These are phyloP conservation scores for Epinephelus coioides DNA, from an alignment of 2,797 vertebrate species.

Conservation along the genomic window DNA sequence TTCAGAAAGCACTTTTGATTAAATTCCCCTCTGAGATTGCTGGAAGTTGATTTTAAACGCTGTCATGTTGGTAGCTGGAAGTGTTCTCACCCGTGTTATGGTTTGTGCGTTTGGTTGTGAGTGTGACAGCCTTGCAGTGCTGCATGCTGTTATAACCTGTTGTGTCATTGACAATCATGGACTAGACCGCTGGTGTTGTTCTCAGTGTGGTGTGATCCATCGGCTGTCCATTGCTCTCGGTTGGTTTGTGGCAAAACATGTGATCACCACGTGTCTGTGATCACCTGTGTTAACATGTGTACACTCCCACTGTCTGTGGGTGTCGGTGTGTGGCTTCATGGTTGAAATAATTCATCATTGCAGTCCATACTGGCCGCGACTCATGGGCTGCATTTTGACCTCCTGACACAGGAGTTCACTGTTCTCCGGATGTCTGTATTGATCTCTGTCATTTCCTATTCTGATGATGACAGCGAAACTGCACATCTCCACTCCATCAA, in stretches of 20 bases:
- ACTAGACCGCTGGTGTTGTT: slow-evolving; percentile 26
- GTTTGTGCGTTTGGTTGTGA: slow-evolving; percentile 39
- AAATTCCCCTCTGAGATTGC: not conserved
- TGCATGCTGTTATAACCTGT: slow-evolving; percentile 52
- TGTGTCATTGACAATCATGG: slow-evolving; percentile 30
- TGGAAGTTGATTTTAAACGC: slow-evolving; percentile 12
- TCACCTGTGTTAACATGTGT: slow-evolving; percentile 35
- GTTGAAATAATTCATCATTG: slow-evolving; percentile 21
- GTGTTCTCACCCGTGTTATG: slow-evolving; percentile 16
- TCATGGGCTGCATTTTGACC: slow-evolving; percentile 24
- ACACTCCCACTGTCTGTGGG: slow-evolving; percentile 6
- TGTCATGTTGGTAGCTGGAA: not conserved
- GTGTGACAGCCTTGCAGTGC: slow-evolving; percentile 32
- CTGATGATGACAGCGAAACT: not conserved
- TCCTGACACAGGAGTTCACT: not conserved
- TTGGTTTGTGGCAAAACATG: slow-evolving; percentile 36
- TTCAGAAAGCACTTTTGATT: slow-evolving; percentile 26
- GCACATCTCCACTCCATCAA: slow-evolving; percentile 10
- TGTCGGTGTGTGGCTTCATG: slow-evolving; percentile 31
- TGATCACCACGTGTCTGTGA: slow-evolving; percentile 36
- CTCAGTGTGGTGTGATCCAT: slow-evolving; percentile 26
- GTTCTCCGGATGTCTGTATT: not conserved
- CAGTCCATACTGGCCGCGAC: not conserved
- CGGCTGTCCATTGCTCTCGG: slow-evolving; percentile 17
- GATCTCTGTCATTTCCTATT: slow-evolving; percentile 19